Base-by-base conservation (phyloP, 2,888 invertebrate species). In the Eupsilia transversa region DNA sequence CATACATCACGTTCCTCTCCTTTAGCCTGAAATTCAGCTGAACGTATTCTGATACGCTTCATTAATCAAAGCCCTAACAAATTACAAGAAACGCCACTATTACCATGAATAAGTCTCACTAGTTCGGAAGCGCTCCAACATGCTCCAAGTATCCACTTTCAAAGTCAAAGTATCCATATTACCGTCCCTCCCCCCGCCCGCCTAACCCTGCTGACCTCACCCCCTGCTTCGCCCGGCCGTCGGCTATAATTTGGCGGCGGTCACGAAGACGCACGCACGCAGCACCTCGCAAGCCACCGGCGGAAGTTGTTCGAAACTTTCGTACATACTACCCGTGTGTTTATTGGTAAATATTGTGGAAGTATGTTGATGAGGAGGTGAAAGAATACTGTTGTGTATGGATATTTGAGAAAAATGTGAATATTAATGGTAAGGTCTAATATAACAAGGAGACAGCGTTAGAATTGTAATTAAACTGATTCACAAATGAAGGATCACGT, bases 141-240 rank as follows among this genome's bases (percentile, higher is more conserved):
- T 79, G 75, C 74, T 68, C 65, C 71, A 84, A 86, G 86, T 84
- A 86, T 86, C 87, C 79, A 84, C 82, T 86, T 84, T 86, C 88
- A 86, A 86, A 86, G 86, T 86, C 88, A 88, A 84, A 86, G 86
- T 86, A 84, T 86, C 80, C 82, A 82, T 86, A 84, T 88, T 80
- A 78, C 77, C 70, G 52, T 17, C 30, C 23, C n/a, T 41, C 52
- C 54, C 33, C 60, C 27, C 10, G 9, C 56, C 54, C 33, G 14
- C 43, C 23, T 17, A 3, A 17, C 27, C 46, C 43, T 60, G 41
- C 33, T n/a, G n/a, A 14, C 65, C 61, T 56, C 74, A 72, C 63
- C 71, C 70, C 79, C 66, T 35, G 61, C 20, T 46, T 38, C 69
- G 73, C 75, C 74, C 67, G 52, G 46, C 64, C 60, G 60, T 74